A percentile compares a stretch with the other conserved stretches of the same genome.
Evolutionary conservation across 2,113 vertebrate genomes (phyloP).

Genomic region (Columba janthina): DNA sequence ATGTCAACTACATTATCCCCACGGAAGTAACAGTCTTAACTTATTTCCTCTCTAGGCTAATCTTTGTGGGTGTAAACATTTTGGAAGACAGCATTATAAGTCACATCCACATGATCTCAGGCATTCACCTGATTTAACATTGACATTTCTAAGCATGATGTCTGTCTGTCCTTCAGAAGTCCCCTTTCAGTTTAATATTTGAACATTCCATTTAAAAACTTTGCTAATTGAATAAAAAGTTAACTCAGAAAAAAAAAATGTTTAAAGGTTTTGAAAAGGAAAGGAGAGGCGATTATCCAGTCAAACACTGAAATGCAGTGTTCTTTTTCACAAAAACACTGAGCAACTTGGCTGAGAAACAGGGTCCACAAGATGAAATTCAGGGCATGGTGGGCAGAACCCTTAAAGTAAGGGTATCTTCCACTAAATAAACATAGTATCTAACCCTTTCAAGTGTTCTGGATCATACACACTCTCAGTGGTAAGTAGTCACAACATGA

Average conservation of each 20-base stretch:
- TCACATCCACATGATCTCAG: not conserved
- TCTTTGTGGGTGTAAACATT: not conserved
- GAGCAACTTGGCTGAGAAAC: not conserved
- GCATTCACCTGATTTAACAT: not conserved
- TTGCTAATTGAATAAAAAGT: not conserved
- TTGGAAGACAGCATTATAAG: not conserved
- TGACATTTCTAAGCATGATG: not conserved
- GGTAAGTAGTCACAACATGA: rapidly evolving
- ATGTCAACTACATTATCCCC: not conserved
- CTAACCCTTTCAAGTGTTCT: not conserved
- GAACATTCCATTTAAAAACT: not conserved
- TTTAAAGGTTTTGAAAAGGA: not conserved
- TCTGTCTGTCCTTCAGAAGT: not conserved
- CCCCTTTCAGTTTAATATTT: not conserved
- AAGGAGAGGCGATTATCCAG: not conserved
- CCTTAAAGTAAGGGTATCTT: not conserved
- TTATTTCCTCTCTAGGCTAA: not conserved
- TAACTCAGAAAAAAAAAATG: not conserved
- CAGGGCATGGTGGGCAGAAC: not conserved
- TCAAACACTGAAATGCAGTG: not conserved
- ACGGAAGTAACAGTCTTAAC: not conserved
- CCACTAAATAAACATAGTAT: not conserved
- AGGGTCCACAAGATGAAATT: not conserved
- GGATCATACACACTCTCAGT: not conserved
- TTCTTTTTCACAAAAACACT: not conserved